Evolutionary conservation across 2,113 vertebrate genomes (phyloP), one percentile per base, ranked within the genome.

Genomic region (Takifugu bimaculatus): DNA sequence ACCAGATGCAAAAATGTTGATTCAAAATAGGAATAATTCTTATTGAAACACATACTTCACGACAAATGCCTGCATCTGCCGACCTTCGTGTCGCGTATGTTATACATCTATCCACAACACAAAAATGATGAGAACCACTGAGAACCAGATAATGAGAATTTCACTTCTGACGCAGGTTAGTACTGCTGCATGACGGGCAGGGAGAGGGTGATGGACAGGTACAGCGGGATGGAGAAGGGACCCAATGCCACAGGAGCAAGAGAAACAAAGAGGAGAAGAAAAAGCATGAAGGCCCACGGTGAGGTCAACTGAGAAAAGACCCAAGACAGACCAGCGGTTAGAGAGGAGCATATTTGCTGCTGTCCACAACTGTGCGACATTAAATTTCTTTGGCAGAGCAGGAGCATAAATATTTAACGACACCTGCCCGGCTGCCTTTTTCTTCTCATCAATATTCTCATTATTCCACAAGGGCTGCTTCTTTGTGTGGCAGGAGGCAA

Each of bases 251-350:
- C 27, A 54, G 42, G 26, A 15, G 28, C 39, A 3, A 54, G 5
- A 32, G 39, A 58, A 29, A 53, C 2, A 57, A 55, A 4, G 10
- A 26, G 4, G 26, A 49, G 20, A 26, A 29, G 29, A 6, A 44
- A n/a, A 60, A 74, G 12, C n/a, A 12, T 45, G 50, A 25, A 81
- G 86, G 91, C 80, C 91, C 78, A 89, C 81, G 91, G 90, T 91
- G 7, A 26, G 26, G 53, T 83, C 15, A 56, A 48, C 15, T 47
- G 57, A 80, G 47, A 62, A 57, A 61, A 51, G 63, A 44, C 7
- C 52, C 6, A 49, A 39, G 42, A 63, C 44, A 59, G 65, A 51
- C 4, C 54, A 47, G 45, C 25, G 28, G 13, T 53, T 25, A 66
- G 49, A 74, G 49, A 63, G 35, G 63, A 51, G 60, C 44, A 2